Conservation (phyloP, 2,113 vertebrate species). For the Laterallus jamaicensis region DNA sequence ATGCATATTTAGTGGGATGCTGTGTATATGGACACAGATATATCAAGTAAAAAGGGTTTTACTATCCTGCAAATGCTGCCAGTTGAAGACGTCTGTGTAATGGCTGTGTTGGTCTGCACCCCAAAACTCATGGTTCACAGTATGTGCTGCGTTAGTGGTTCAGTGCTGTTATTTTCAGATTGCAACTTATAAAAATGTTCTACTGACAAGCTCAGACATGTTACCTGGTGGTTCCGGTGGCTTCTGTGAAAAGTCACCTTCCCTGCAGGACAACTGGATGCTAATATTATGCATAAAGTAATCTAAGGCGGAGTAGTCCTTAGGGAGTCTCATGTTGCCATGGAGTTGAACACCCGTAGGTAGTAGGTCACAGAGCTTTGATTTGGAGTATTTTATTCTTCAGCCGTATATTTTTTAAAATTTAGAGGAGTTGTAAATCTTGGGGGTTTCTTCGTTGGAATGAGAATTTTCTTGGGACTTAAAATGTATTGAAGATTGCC, state of each 20-base stretch:
- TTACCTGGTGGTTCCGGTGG: not conserved
- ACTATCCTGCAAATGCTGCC: not conserved
- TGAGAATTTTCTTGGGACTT: not conserved
- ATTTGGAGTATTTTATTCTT: conserved; percentile 44
- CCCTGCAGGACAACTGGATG: not conserved
- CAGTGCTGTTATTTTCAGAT: not conserved
- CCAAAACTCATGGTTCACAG: accelerated
- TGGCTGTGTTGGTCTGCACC: not conserved
- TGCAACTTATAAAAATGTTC: not conserved
- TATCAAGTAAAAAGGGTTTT: not conserved
- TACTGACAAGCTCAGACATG: not conserved
- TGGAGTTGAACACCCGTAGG: conserved; percentile 44
- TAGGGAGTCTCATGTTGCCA: conserved; percentile 65
- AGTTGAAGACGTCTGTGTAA: not conserved
- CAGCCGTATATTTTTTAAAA: not conserved
- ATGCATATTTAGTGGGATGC: not conserved
- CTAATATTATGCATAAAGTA: conserved; percentile 45
- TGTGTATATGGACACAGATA: not conserved
- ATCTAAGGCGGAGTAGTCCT: conserved; percentile 57
- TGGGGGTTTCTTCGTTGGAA: not conserved
- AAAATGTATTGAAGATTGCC: not conserved
- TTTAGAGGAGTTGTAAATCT: not conserved
- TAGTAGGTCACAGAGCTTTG: conserved; percentile 45
- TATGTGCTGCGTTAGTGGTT: not conserved
- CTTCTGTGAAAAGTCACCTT: not conserved